These are phyloP conservation scores for Oxyruncus cristatus DNA, from an alignment of 2,113 vertebrate species.

Conservation along the genomic window DNA sequence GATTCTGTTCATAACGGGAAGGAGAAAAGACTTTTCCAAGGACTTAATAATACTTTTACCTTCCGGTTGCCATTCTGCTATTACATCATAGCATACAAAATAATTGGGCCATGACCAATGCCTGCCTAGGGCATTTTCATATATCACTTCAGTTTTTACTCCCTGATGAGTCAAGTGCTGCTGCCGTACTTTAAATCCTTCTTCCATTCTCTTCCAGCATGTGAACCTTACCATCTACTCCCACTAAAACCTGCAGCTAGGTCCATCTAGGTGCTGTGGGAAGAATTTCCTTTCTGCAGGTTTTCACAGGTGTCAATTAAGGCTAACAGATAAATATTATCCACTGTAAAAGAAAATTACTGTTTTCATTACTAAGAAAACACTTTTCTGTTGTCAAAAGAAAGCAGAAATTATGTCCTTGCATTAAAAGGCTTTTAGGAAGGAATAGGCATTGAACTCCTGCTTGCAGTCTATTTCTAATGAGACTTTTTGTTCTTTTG, in stretches of 20 bases:
- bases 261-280: not conserved
- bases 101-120: not conserved
- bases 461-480: not conserved
- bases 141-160: not conserved
- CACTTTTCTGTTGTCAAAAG: not conserved
- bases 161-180: not conserved
- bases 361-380: slow-evolving; percentile 25
- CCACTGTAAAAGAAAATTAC: slow-evolving; percentile 9
- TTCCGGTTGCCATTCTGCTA: not conserved
- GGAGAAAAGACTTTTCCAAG: not conserved
- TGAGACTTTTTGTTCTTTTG: not conserved
- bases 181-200: not conserved
- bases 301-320: not conserved
- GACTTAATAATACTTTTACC: not conserved
- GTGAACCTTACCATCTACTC: not conserved
- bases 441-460: not conserved
- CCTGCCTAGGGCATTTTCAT: not conserved
- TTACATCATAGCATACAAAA: not conserved
- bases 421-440: slow-evolving; percentile 1
- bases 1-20: not conserved
- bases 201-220: not conserved
- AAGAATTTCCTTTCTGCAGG: not conserved
- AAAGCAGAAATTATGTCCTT: not conserved
- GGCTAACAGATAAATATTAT: not conserved
- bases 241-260: not conserved